These are phyloP conservation scores for Falco concolor DNA, from an alignment of 2,797 vertebrate genomes.

Conservation along the genomic window DNA sequence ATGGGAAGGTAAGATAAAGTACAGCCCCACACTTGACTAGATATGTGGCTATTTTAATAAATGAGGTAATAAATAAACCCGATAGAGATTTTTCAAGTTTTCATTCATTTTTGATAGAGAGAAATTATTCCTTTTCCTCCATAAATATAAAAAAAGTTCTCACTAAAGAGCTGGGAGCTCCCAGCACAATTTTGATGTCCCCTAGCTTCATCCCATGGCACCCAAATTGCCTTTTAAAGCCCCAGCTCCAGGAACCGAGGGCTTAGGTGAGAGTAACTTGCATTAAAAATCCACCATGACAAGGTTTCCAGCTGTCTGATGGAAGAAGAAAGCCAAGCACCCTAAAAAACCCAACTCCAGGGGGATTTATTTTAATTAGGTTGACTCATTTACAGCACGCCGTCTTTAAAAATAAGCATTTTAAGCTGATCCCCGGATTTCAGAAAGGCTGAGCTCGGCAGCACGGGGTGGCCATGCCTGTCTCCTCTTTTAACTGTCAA, in stretches of 20 bases:
- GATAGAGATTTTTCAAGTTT: slow-evolving; percentile 29
- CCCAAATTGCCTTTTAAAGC: not conserved
- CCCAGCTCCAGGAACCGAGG: not conserved
- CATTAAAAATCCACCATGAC: not conserved
- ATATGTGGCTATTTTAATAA: slow-evolving; percentile 22
- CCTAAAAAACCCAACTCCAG: not conserved
- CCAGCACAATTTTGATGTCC: not conserved
- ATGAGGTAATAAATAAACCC: slow-evolving; percentile 45
- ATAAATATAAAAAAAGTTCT: not conserved
- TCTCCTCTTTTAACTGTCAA: not conserved
- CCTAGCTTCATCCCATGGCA: not conserved
- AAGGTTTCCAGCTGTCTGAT: not conserved
- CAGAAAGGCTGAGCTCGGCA: not conserved
- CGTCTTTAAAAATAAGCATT: not conserved
- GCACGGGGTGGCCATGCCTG: accelerated
- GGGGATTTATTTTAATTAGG: not conserved
- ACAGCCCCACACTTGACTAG: slow-evolving; percentile 3
- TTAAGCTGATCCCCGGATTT: not conserved
- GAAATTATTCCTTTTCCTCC: slow-evolving; percentile 7
- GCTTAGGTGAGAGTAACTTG: not conserved
- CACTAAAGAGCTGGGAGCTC: not conserved
- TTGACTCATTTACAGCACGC: not conserved
- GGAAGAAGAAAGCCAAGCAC: not conserved
- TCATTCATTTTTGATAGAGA: slow-evolving; percentile 42
- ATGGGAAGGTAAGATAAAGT: not conserved